Base-by-base conservation (phyloP, 1,140 invertebrate species). In the Danaus melanippus region DNA sequence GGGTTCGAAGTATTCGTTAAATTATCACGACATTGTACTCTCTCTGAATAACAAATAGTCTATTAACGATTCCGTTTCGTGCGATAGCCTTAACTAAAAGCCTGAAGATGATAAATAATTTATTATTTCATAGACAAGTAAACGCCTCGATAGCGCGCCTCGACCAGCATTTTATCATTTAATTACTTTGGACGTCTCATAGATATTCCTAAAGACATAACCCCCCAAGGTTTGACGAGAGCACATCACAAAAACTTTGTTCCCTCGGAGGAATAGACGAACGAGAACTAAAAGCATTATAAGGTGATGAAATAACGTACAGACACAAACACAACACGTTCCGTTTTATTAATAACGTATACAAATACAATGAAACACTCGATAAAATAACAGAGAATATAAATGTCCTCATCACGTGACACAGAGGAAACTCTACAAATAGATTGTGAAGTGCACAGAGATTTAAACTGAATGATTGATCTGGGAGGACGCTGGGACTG, bases 381-480 rank as follows among this genome's bases (percentile, higher is more conserved):
- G 21, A 32, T 32, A 32, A 32, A 32, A 32, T 32, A 32, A 32
- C 21, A 32, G 21, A 32, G 2, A 32, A 11, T 47, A 32, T 47
- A 10, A 11, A 10, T 9, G 17, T 15, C 42, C 12, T 50, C 41
- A 40, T 46, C 12, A 54, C 47, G 11, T 54, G 12, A 50, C 7
- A 32, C 50, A 49, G 52, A 15, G 42, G 48, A 21, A 12, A 17
- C 42, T 46, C 45, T 54, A 59, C 54, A 59, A 59, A 59, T 59
- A 59, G 46, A 11, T 44, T 47, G 41, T 21, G 50, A 54, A 59
- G 57, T 59, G 56, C 45, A 52, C 51, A 49, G 56, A 57, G 39
- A 52, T 46, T 49, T 65, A 64, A 74, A 78, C 74, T 75, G 75
- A 64, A 75, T 75, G 75, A 78, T 76, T 71, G 69, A 40, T 53